phyloP scores from a whole-genome alignment of 1,140 invertebrate genomes.

The Tetragnatha versicolor region DNA sequence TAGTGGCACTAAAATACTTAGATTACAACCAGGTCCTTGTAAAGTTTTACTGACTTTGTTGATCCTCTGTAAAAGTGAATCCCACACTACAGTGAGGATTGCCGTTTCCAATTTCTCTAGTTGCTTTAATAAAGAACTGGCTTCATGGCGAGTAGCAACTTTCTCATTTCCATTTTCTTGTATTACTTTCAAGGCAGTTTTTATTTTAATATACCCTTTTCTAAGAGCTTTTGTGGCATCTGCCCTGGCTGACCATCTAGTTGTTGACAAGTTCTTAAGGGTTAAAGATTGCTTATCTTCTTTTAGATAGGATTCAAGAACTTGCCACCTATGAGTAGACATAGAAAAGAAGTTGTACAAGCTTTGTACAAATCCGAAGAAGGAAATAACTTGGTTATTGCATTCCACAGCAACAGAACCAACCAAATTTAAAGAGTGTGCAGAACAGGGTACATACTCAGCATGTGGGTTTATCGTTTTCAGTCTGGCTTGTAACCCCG shows the following conservation, averaged over 20 bases:
- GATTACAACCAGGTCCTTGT: no score
- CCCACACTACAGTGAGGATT: background rate
- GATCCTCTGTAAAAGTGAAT: no score
- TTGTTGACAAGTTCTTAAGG: background rate
- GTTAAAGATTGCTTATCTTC: background rate
- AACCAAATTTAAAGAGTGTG: slow-evolving; percentile 32
- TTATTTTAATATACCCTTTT: background rate
- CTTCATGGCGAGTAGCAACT: background rate
- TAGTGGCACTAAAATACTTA: no score
- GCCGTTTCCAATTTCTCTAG: background rate
- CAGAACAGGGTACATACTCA: slow-evolving; percentile 14
- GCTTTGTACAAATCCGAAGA: background rate
- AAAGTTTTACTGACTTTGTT: no score
- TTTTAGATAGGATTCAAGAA: slow-evolving; percentile 42
- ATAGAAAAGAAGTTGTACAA: slow-evolving; percentile 58
- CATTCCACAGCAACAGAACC: slow-evolving; percentile 1
- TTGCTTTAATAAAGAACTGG: background rate
- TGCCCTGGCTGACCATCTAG: background rate
- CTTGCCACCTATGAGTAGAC: slow-evolving; percentile 56
- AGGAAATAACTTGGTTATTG: background rate
- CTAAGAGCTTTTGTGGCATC: no score
- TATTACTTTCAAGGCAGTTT: background rate
- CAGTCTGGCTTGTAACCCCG: slow-evolving; percentile 24
- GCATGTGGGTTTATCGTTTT: background rate
- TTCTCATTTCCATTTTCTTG: background rate